phyloP scores from a whole-genome alignment of 2,888 invertebrate species.

The Habroteleia sp. region DNA sequence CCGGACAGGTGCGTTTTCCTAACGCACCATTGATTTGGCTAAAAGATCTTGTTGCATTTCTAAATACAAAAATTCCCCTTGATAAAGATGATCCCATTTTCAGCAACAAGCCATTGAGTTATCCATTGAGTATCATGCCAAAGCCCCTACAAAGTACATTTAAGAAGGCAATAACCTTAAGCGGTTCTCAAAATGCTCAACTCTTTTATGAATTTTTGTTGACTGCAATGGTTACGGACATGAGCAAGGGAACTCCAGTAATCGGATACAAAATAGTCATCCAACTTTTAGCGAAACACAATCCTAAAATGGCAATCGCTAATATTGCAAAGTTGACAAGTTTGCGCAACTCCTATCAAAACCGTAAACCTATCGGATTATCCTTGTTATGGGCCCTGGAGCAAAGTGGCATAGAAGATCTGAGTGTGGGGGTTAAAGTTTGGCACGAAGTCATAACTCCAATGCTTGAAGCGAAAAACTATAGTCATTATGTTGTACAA shows the following conservation, averaged over 20 bases:
- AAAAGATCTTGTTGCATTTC: slow-evolving; percentile 85
- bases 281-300: slow-evolving; percentile 86
- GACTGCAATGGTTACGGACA: slow-evolving; percentile 87
- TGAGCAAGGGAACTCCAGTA: slow-evolving; percentile 85
- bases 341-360: slow-evolving; percentile 88
- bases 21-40: slow-evolving; percentile 88
- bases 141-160: slow-evolving; percentile 81
- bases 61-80: slow-evolving; percentile 84
- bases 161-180: slow-evolving; percentile 83
- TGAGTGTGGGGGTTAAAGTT: slow-evolving; percentile 86
- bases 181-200: slow-evolving; percentile 85
- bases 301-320: slow-evolving; percentile 85
- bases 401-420: slow-evolving; percentile 86
- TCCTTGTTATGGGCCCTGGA: slow-evolving; percentile 90
- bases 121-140: slow-evolving; percentile 83
- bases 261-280: slow-evolving; percentile 87
- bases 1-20: slow-evolving; percentile 85
- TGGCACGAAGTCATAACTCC: slow-evolving; percentile 90
- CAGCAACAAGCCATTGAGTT: slow-evolving; percentile 82
- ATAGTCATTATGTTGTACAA: slow-evolving; percentile 85
- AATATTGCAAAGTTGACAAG: slow-evolving; percentile 85
- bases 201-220: slow-evolving; percentile 88
- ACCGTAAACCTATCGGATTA: slow-evolving; percentile 87
- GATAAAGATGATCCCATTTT: slow-evolving; percentile 86
- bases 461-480: slow-evolving; percentile 87